Conservation (phyloP, 2,113 vertebrate genomes). For the Abramis brama region DNA sequence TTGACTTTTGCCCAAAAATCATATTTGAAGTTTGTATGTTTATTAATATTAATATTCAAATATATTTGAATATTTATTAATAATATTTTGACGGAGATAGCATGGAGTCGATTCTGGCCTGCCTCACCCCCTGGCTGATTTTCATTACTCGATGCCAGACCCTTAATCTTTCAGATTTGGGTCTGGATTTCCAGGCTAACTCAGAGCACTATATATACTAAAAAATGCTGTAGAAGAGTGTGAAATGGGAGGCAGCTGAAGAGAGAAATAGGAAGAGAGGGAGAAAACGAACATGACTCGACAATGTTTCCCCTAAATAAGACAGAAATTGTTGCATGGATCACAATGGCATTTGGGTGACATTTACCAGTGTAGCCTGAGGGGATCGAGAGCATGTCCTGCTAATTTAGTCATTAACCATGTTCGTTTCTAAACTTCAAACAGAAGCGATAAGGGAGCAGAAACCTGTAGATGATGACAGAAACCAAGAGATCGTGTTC, state of each 20-base stretch:
- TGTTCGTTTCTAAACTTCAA: slow-evolving; percentile 39
- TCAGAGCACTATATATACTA: neutral
- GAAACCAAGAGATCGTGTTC: neutral
- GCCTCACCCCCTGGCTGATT: too few species aligned
- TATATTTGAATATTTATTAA: too few species aligned
- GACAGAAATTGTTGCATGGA: neutral
- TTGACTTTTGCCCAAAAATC: too few species aligned
- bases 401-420: slow-evolving; percentile 37
- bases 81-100: too few species aligned
- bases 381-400: slow-evolving; percentile 31
- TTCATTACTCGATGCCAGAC: too few species aligned
- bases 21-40: too few species aligned
- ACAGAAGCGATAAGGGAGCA: slow-evolving; percentile 32
- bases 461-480: slow-evolving; percentile 11
- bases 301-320: slow-evolving; percentile 17
- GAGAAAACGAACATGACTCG: neutral
- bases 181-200: too few species aligned
- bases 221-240: neutral
- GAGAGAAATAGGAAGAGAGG: neutral
- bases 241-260: neutral
- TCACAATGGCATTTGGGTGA: slow-evolving; percentile 46
- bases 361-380: slow-evolving; percentile 36
- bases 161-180: too few species aligned
- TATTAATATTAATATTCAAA: too few species aligned
- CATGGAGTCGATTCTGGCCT: too few species aligned